A percentile compares a stretch with the other conserved stretches of the same genome.
These are phyloP conservation scores for Takifugu rubripes DNA, from an alignment of 2,797 vertebrate species.

Conservation along the genomic window DNA sequence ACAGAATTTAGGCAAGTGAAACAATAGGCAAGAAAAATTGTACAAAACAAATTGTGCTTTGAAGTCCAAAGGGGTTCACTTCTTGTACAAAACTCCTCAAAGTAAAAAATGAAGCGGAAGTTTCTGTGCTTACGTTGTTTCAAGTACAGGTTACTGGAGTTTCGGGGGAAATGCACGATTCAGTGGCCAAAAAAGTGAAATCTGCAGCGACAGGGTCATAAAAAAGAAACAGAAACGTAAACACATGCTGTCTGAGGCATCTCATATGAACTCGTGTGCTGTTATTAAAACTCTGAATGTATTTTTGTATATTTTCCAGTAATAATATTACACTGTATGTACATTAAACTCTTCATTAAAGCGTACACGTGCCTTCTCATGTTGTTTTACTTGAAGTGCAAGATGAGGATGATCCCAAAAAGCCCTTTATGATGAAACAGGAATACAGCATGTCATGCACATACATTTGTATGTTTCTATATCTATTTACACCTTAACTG, in stretches of 20 bases:
- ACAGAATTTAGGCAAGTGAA: constrained; percentile 70
- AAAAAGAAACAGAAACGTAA: constrained; percentile 27
- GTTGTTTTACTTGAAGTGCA: constrained; percentile 35
- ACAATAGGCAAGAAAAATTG: constrained; percentile 61
- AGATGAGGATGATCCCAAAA: constrained; percentile 52
- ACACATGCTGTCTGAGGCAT: constrained; percentile 60
- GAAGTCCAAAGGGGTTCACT: constrained; percentile 47
- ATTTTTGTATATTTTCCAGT: constrained; percentile 26
- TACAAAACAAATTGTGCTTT: constrained; percentile 73
- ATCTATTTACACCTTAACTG: constrained; percentile 55
- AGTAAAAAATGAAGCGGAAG: constrained; percentile 48
- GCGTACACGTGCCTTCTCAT: constrained; percentile 37
- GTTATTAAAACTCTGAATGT: constrained; percentile 32
- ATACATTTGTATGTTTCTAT: constrained; percentile 22
- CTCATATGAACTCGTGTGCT: constrained; percentile 33
- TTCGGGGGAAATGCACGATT: constrained; percentile 23
- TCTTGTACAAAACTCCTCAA: constrained; percentile 56
- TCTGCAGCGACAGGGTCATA: too few relatives aligned
- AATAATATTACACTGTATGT: constrained; percentile 62
- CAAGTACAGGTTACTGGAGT: constrained; percentile 36
- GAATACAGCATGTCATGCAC: constrained; percentile 61
- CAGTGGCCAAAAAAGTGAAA: too few relatives aligned
- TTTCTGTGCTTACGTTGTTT: constrained; percentile 55
- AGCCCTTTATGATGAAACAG: constrained; percentile 64
- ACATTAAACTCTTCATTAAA: constrained; percentile 52